Evolutionary conservation across 2,113 vertebrate species (phyloP), one percentile per base, ranked within the genome.

Genomic region (Phainopepla nitens): DNA sequence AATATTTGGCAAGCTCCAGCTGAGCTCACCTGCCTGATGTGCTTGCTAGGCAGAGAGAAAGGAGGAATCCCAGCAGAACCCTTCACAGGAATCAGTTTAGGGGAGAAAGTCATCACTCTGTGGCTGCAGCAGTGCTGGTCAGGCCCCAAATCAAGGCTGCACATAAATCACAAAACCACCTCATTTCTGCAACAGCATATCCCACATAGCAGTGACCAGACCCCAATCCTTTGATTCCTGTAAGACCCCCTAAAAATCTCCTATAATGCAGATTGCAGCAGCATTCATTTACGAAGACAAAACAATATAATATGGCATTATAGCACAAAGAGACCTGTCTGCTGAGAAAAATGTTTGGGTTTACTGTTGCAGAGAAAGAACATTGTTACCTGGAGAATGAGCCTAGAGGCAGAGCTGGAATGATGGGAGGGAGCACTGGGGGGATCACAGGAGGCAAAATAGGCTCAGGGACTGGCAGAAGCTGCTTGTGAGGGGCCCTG

Each of bases 381-480:
- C 93, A 93, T 94, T 68, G 85, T 90, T 41, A 89, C 94, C 94
- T 86, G 92, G 92, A 97, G 93, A 96, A 93, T 13, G 79, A 82
- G 72, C 62, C 82, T 39, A 10, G 75, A 69, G 87, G 75, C 82
- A n/a, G 57, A 73, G 82, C 54, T 49, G 68, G 47, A 33, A 68
- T 41, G 81, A 42, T 1, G 31, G 58, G 71, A 82, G 61, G 35
- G 42, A 42, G 5, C 1, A 0, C 5, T 24, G 61, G 49, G 36
- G 36, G 69, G 73, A 51, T 66, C 56, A 23, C 33, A 65, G 44
- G 20, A 91, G 68, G 41, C 18, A 73, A 13, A 83, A 24, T 28
- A 44, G 45, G 41, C 57, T 44, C 1, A 1, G 51, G 25, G 60
- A 81, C 36, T 44, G 29, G 58, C 35, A 81, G 75, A 61, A 66